Percentiles rank a stretch among this genome's conserved stretches.
Conservation (phyloP, 2,113 vertebrate species). For the Anseranas semipalmata region DNA sequence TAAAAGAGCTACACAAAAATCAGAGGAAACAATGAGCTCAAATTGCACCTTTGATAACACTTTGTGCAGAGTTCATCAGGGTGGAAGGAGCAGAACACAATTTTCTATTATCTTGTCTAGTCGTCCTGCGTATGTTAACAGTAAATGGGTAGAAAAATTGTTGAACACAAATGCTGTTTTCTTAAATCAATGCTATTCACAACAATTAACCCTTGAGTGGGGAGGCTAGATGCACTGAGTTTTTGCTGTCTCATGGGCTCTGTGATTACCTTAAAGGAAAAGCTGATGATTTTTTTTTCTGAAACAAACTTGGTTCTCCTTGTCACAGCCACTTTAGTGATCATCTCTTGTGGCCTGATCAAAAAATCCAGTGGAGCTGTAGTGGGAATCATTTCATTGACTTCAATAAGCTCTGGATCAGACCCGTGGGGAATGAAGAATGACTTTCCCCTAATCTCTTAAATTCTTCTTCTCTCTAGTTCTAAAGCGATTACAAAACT, state of each 20-base stretch:
- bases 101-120: background rate
- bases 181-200: background rate
- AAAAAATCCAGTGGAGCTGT: background rate
- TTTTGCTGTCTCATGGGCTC: background rate
- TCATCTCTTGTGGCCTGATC: background rate
- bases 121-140: background rate
- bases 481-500: constrained; percentile 47
- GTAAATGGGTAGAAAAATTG: background rate
- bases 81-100: background rate
- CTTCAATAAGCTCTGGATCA: constrained; percentile 35
- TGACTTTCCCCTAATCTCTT: constrained; percentile 40
- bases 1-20: background rate
- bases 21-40: background rate
- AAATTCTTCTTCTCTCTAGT: background rate
- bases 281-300: background rate
- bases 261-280: background rate
- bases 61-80: background rate
- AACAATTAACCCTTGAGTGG: background rate
- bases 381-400: constrained; percentile 16
- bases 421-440: constrained; percentile 34
- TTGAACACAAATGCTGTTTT: constrained; percentile 12
- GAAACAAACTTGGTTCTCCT: background rate
- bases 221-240: background rate
- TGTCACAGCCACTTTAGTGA: background rate
- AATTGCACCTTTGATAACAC: background rate